Conservation (phyloP, 2,888 invertebrate species). For the Arge pagana region DNA sequence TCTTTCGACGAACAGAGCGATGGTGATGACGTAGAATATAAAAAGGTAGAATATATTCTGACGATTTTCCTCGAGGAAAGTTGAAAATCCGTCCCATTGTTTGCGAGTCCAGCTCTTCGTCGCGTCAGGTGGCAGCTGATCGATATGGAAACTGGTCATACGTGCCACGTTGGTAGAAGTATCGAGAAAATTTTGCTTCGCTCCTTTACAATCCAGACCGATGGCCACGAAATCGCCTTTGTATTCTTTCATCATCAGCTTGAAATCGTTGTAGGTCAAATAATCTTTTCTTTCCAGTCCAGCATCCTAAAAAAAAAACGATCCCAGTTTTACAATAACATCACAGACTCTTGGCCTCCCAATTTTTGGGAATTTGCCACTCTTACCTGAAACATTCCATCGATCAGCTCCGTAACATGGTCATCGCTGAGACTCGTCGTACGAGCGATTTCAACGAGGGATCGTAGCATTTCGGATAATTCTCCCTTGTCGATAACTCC, state of each 20-base stretch:
- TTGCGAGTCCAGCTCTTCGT: conserved; percentile 66
- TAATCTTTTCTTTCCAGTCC: conserved; percentile 89
- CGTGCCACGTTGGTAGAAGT: conserved; percentile 93
- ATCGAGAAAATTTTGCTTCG: conserved; percentile 92
- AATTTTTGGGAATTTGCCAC: background rate
- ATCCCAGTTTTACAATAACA: background rate
- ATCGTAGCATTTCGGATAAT: conserved; percentile 90
- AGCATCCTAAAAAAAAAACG: conserved; percentile 67
- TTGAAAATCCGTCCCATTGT: conserved; percentile 86
- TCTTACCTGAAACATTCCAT: conserved; percentile 87
- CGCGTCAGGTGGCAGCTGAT: conserved; percentile 67
- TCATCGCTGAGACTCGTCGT: conserved; percentile 89
- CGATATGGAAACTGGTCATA: conserved; percentile 93
- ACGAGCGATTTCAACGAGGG: conserved; percentile 89
- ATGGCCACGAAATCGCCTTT: conserved; percentile 95
- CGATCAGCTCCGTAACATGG: conserved; percentile 89
- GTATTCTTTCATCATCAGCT: conserved; percentile 95
- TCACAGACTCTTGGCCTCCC: background rate
- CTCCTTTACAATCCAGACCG: conserved; percentile 92
- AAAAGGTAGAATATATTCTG: conserved; percentile 96
- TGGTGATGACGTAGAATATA: conserved; percentile 92
- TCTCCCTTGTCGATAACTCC: conserved; percentile 94
- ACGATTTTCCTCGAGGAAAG: conserved; percentile 92
- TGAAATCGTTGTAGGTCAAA: conserved; percentile 89
- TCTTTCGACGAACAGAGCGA: conserved; percentile 90